Evolutionary conservation across 2,888 invertebrate species (phyloP), one percentile per base, ranked within the genome.

Genomic region (Strigamia crassipes): DNA sequence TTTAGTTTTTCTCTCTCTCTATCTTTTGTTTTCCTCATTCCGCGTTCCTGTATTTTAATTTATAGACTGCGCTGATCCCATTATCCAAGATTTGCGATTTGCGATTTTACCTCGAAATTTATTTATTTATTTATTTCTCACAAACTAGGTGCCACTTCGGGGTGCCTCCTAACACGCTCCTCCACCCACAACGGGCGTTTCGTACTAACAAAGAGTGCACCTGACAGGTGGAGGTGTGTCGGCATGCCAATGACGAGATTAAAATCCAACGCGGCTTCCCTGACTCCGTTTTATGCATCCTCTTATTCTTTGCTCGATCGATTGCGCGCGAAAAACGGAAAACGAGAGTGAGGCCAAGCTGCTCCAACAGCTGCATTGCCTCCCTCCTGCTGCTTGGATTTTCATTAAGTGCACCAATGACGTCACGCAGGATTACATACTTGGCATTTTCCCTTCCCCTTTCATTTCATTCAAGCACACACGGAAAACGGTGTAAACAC

Each of bases 241-340:
- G 73, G 73, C 73, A 73, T 73, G 73, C 73, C 73, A 73, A 73
- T 73, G 73, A 31, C 31, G 73, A 73, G 73, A 73, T 73, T 73
- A 73, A 73, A 73, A 73, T 73, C 73, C 73, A 31, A 31, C 18
- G 61, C 61, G 18, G 61, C 73, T 23, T 51, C n/a, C 27, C 73
- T 73, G 15, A 31, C 73, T 27, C 15, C 73, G 27, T 73, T 73
- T 73, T 31, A 31, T 27, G 73, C 73, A 73, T 73, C 73, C n/a
- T 73, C 73, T 73, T 73, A 73, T 73, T 73, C 73, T 73, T 27
- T 13, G 23, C 27, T 10, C 73, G 73, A 73, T 73, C 73, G 73
- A 73, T 73, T 73, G 6, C 8, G 73, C 13, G 73, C 73, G 73
- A 73, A 73, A 73, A 73, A 73, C 73, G 73, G 73, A 73, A 73